These are phyloP conservation scores for Tetragnatha versicolor DNA, from an alignment of 1,140 invertebrate genomes.

Conservation along the genomic window DNA sequence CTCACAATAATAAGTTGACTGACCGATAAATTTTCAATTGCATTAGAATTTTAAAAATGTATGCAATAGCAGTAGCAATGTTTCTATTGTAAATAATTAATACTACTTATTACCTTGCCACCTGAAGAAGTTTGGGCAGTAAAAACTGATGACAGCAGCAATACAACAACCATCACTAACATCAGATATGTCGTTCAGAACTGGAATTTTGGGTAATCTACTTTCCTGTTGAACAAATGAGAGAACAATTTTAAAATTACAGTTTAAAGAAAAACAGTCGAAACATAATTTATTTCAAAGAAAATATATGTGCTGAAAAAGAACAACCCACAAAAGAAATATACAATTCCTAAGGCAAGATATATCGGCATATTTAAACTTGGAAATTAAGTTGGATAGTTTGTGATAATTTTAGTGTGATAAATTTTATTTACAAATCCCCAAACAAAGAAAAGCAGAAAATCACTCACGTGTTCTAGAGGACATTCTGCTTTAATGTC, in stretches of 20 bases:
- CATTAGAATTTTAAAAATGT: background rate
- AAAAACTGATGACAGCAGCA: conserved; percentile 90
- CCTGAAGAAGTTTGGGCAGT: conserved; percentile 86
- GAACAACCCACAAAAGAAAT: too few species aligned
- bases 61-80: background rate
- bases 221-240: background rate
- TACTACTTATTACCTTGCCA: conserved; percentile 69
- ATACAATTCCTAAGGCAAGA: too few species aligned
- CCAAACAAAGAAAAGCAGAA: too few species aligned
- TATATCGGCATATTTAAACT: too few species aligned
- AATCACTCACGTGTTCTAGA: conserved; percentile 19
- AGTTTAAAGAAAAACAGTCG: too few species aligned
- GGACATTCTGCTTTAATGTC: conserved; percentile 54
- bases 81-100: background rate
- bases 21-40: background rate
- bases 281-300: too few species aligned
- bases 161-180: conserved; percentile 91
- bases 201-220: conserved; percentile 51
- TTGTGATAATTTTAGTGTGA: too few species aligned
- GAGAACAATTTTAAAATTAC: background rate
- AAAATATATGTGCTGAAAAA: too few species aligned
- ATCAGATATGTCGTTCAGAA: conserved; percentile 73
- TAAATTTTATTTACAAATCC: too few species aligned
- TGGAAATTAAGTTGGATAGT: too few species aligned
- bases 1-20: too few species aligned